Evolutionary conservation across 2,888 invertebrate genomes (phyloP).

Genomic region (Oxyteleia sp.): DNA sequence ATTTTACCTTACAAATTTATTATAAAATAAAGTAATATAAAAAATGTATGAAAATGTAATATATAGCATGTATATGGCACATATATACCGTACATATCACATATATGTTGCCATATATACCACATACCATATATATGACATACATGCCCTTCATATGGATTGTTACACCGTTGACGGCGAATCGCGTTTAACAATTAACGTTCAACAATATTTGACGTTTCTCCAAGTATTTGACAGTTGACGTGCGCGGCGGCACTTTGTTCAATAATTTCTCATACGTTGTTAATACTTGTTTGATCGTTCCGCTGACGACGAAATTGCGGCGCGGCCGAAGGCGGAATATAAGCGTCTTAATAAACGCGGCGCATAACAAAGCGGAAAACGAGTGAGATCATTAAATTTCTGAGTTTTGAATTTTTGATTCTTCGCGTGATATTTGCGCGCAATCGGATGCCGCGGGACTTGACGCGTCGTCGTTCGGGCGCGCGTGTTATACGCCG

Average conservation of each 20-base stretch:
- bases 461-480: conserved; percentile 18
- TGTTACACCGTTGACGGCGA: no score
- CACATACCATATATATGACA: no score
- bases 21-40: no score
- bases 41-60: no score
- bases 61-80: no score
- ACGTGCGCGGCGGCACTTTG: background rate
- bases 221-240: background rate
- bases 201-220: background rate
- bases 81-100: no score
- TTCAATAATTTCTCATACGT: background rate
- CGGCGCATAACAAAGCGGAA: conserved; percentile 69
- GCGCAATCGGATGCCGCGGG: conserved; percentile 59
- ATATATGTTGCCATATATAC: no score
- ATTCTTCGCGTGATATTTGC: conserved; percentile 61
- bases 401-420: conserved; percentile 70
- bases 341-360: conserved; percentile 34
- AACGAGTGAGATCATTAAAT: conserved; percentile 71
- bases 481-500: conserved; percentile 42
- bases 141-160: no score
- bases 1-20: no score
- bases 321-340: background rate
- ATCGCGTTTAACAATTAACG: background rate
- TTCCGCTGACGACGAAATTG: conserved; percentile 27
- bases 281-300: background rate